Base-by-base conservation (phyloP, 2,797 vertebrate genomes). In the Arrhamphus sclerolepis region DNA sequence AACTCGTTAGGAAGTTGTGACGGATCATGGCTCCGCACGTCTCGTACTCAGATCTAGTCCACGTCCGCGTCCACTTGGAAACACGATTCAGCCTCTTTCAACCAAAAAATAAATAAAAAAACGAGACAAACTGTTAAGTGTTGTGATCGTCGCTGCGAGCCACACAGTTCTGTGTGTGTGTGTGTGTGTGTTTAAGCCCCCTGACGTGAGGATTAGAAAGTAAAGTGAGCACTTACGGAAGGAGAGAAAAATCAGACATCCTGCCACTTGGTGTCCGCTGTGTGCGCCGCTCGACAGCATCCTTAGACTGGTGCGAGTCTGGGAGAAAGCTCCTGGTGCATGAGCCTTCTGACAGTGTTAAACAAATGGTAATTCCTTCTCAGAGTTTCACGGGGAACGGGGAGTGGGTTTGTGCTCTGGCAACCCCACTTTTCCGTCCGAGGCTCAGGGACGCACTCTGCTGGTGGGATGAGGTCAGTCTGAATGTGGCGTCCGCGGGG, bases 221-320 rank as follows among this genome's bases (percentile, higher is more conserved):
- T 78, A 71, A 77, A 77, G 82, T 71, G 71, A 77, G 75, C 61
- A 92, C 92, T 93, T 70, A 93, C 92, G 56, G 82, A 89, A 80
- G 53, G 66, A 90, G 73, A 87, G 75, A 58, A 90, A 56, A 43
- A 92, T 3, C 70, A 85, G 60, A 20, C 76, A 82, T 62, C 81
- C 79, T 44, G 84, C 77, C 67, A 85, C 77, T 72, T 53, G 81
- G 82, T 66, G 78, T 59, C 81, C 87, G 73, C 62, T 2, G 57
- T 41, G 72, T n/a, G 68, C 79, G 24, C 70, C 62, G 70, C 59
- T 66, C 48, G 77, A 60, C 66, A 63, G 77, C 92, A 93, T 93
- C 79, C 66, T 47, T 70, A 13, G 28, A n/a, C 75, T 66, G 2
- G 66, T n/a, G 72, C 5, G 22, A 49, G 72, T 3, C 70, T 20